Evolutionary conservation across 1,140 invertebrate species (phyloP), one percentile per base, ranked within the genome.

Genomic region (Bathynomus jamesi): DNA sequence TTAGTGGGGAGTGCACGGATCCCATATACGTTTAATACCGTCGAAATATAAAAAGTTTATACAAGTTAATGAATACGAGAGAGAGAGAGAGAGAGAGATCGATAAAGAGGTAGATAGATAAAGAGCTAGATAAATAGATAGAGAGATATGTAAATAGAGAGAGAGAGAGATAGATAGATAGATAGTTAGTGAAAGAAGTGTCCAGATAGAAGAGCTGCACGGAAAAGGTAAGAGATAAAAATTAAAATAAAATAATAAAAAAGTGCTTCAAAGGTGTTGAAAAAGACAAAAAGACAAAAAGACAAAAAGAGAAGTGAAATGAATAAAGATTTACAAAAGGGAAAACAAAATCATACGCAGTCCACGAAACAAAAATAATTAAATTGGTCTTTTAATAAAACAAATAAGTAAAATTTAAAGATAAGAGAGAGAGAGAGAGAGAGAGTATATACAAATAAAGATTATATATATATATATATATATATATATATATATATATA

Each of bases 401-500:
- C n/a, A n/a, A n/a, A n/a, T n/a, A n/a, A n/a, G n/a, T n/a, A n/a
- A n/a, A n/a, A n/a, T n/a, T n/a, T n/a, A n/a, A n/a, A n/a, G n/a
- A n/a, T n/a, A n/a, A n/a, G n/a, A n/a, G n/a, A n/a, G n/a, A n/a
- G n/a, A n/a, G n/a, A n/a, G n/a, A n/a, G n/a, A n/a, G n/a, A n/a
- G n/a, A n/a, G n/a, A n/a, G 21, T 53, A 53, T 53, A 53, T 53
- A 53, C 21, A 53, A 17, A 53, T 53, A 53, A 17, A 53, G 13
- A 53, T 17, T 53, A 53, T 53, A 53, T 53, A 53, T 53, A 53
- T 53, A 53, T 53, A 53, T 53, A 53, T 53, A 53, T 53, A 53
- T 53, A 53, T 53, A 53, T 53, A 53, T 53, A 53, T 53, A 53
- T 53, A 53, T 53, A 53, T 53, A 53, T 53, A 53, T 53, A 53